A percentile compares a stretch with the other conserved stretches of the same genome.
Conservation (phyloP, 2,113 vertebrate species). For the Phyllostomus discolor region DNA sequence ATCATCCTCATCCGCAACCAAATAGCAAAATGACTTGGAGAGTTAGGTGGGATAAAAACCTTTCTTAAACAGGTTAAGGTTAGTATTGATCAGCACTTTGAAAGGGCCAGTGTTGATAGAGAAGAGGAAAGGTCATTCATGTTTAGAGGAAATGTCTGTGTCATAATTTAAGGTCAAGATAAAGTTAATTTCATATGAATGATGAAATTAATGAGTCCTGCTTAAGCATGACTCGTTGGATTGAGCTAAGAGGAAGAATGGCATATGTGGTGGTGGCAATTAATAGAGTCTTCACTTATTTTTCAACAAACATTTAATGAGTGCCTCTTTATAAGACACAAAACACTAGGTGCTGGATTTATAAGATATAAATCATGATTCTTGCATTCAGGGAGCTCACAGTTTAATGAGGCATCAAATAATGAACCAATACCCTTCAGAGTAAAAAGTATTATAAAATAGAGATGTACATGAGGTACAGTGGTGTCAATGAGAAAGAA, state of each 20-base stretch:
- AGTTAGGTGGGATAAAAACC: background rate
- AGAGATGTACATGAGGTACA: background rate
- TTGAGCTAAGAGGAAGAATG: background rate
- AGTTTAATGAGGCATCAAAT: conserved; percentile 30
- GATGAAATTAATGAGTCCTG: no score
- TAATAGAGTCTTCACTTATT: background rate
- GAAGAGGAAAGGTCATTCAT: background rate
- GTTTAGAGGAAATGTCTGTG: background rate
- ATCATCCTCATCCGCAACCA: background rate
- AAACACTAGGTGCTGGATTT: background rate
- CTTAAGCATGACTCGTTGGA: background rate
- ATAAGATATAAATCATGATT: background rate
- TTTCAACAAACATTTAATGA: conserved; percentile 16
- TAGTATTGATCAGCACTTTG: background rate
- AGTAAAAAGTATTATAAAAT: background rate
- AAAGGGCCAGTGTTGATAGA: background rate
- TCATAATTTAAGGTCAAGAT: background rate
- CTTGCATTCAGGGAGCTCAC: background rate
- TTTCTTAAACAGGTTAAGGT: background rate
- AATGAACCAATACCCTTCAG: background rate
- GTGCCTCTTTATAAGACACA: background rate
- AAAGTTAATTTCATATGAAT: background rate
- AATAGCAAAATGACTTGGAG: background rate
- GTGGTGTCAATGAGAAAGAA: background rate
- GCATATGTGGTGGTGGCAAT: no score